Conservation (phyloP, 2,888 invertebrate genomes). For the Habrosyne pyritoides region DNA sequence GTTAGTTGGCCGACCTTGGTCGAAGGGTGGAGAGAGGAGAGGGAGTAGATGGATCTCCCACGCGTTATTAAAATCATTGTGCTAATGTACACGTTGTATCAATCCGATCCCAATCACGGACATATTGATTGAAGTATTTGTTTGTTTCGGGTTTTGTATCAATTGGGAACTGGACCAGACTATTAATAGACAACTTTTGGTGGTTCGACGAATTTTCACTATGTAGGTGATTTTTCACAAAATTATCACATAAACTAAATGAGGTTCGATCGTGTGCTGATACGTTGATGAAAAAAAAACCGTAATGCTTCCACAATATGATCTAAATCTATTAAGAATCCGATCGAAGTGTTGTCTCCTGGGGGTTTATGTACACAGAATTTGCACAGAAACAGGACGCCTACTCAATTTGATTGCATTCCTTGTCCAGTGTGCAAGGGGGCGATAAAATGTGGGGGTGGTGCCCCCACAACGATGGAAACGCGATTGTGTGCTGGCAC, state of each 20-base stretch:
- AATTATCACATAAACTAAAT: too few species aligned
- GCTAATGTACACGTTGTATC: constrained; percentile 21
- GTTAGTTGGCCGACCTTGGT: constrained; percentile 29
- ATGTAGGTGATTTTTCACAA: not conserved
- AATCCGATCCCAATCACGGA: constrained; percentile 21
- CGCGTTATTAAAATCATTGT: constrained; percentile 33
- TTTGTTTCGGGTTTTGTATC: constrained; percentile 20
- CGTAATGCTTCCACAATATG: not conserved
- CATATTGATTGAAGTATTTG: not conserved
- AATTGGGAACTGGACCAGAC: not conserved
- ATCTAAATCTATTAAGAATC: not conserved
- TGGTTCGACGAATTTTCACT: not conserved
- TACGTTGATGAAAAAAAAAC: too few species aligned
- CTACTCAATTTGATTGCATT: constrained; percentile 9
- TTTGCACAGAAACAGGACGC: not conserved
- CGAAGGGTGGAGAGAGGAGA: constrained; percentile 12
- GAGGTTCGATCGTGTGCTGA: too few species aligned
- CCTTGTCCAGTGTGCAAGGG: constrained; percentile 12
- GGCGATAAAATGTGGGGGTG: constrained; percentile 27
- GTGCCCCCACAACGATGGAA: constrained; percentile 13
- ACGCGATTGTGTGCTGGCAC: constrained; percentile 30
- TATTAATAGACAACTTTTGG: too few species aligned
- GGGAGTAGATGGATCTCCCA: constrained; percentile 22
- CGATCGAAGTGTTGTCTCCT: constrained; percentile 1
- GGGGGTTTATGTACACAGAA: not conserved